Evolutionary conservation across 92 coral and sea anemone species (phyloP), one percentile per base, ranked within the genome.

Genomic region (Epizoanthus rinbou): DNA sequence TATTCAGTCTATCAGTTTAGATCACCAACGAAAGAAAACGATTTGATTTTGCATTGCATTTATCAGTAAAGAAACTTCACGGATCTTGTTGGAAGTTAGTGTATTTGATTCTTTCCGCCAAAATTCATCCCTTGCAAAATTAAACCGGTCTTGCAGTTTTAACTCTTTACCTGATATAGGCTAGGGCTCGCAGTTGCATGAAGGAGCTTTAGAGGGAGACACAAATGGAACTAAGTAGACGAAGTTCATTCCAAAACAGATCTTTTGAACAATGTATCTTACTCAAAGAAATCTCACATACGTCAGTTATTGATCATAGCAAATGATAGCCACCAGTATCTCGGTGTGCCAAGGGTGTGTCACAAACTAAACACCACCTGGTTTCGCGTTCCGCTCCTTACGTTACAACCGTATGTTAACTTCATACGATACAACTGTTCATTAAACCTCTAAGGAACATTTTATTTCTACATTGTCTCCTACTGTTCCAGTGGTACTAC

Each of bases 271-370:
- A 72, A 6, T 8, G 17, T 71, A 19, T 45, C 14, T 21, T 45
- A 45, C 58, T 33, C 24, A 21, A 47, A 22, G 57, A 31, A 72
- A 43, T 31, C 11, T 15, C 21, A 17, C 33, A 22, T 41, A 11
- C 18, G 5, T 15, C 24, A 43, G 17, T 6, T 70, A 6, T 21
- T 19, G 18, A 50, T 14, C 53, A 11, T 9, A 47, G 10, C 21
- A 66, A 2, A 3, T 15, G 5, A 57, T 72, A 33, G 57, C 9
- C 0, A 19, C 31, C 60, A 72, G 57, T 3, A 53, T 37, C 45
- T 69, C 14, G 39, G 69, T 19, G 47, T 15, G 6, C 45, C 58
- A 70, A 70, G 75, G 76, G 76, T 47, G 54, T 47, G 54, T 47
- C 54, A 47, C 33, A 23, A 47, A 31, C 25, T 19, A 28, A 47